Conservation (phyloP, 2,797 vertebrate genomes). For the Eidolon dupreanum region DNA sequence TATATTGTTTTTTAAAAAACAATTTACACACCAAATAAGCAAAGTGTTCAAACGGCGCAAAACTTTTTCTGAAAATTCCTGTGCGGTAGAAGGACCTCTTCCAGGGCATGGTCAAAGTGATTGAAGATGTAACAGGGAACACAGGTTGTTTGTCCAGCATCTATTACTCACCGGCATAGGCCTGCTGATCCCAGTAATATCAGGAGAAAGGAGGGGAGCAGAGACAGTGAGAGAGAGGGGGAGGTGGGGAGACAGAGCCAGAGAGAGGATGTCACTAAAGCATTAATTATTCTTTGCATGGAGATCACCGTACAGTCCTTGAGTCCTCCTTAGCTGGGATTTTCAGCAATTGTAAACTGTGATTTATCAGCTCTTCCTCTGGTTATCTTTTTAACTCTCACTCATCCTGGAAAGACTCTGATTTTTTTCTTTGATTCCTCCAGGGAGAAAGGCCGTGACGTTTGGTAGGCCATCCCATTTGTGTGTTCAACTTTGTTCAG, state of each 20-base stretch:
- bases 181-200: not conserved
- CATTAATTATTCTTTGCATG: not conserved
- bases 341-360: not conserved
- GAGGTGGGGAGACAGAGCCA: no score
- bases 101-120: conserved; percentile 46
- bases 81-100: not conserved
- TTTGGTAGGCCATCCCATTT: not conserved
- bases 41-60: not conserved
- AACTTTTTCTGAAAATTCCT: conserved; percentile 59
- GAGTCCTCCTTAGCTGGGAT: not conserved
- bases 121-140: conserved; percentile 38
- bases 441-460: not conserved
- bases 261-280: not conserved
- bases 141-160: not conserved
- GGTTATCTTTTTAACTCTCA: not conserved
- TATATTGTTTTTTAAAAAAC: not conserved
- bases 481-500: not conserved
- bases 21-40: not conserved
- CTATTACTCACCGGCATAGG: not conserved
- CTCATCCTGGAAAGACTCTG: not conserved
- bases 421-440: not conserved
- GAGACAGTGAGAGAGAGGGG: no score
- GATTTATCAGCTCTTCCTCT: not conserved
- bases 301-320: not conserved
- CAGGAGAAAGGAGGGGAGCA: not conserved